Evolutionary conservation across 2,113 vertebrate species (phyloP).

Genomic region (Vombatus ursinus): DNA sequence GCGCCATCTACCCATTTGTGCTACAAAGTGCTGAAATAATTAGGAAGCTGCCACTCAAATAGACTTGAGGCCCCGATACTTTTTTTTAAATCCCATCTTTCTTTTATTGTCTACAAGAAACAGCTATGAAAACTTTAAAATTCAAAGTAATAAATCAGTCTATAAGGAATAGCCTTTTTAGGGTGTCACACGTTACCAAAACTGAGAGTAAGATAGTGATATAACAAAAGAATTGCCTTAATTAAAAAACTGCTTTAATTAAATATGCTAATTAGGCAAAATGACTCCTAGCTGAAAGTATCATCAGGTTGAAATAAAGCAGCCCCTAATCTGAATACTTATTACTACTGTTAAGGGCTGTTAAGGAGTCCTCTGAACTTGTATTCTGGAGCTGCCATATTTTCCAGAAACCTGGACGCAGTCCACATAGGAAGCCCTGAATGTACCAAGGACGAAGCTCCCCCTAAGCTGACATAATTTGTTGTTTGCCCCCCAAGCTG

Average conservation of each 20-base stretch:
- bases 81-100: background rate
- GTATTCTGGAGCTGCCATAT: too few species aligned
- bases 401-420: too few species aligned
- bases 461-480: too few species aligned
- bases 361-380: too few species aligned
- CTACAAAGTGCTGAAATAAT: background rate
- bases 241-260: conserved; percentile 25
- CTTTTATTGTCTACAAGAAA: background rate
- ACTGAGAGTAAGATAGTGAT: background rate
- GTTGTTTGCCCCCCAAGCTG: too few species aligned
- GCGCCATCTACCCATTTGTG: background rate
- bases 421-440: too few species aligned
- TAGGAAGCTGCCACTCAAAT: background rate
- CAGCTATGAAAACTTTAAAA: background rate
- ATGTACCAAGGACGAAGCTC: too few species aligned
- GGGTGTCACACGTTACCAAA: conserved; percentile 5
- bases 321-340: conserved; percentile 7
- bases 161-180: background rate
- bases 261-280: background rate
- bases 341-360: background rate
- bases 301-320: background rate
- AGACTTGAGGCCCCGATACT: background rate
- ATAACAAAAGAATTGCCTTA: background rate
- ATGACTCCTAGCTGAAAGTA: background rate
- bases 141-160: background rate